Conservation (phyloP, 2,113 vertebrate genomes). For the Macquaria ambigua region DNA sequence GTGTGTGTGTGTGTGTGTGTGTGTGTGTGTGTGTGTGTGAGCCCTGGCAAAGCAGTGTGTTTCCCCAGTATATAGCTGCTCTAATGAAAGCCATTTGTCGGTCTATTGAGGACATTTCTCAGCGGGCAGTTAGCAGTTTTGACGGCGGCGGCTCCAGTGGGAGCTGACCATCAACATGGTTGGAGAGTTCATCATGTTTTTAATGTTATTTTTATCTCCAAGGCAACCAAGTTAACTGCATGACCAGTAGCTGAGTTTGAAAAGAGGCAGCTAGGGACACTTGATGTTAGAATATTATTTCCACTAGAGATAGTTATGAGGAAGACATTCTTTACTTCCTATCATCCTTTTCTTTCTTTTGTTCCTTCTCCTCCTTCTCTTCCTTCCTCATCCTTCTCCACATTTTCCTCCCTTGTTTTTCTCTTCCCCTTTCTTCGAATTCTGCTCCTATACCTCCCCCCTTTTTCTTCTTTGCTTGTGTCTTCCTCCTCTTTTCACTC, state of each 20-base stretch:
- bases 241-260: neutral
- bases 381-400: neutral
- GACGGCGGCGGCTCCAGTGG: neutral
- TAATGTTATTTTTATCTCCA: slow-evolving; percentile 21
- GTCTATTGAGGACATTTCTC: slow-evolving; percentile 52
- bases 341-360: neutral
- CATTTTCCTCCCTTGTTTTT: neutral
- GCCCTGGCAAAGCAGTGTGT: neutral
- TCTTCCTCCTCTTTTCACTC: neutral
- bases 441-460: neutral
- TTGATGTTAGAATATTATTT: neutral
- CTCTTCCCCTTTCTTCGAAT: slow-evolving; percentile 1
- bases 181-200: neutral
- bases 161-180: neutral
- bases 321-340: neutral
- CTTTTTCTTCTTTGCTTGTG: neutral
- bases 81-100: slow-evolving; percentile 44
- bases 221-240: neutral
- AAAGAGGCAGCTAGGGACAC: neutral
- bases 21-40: neutral
- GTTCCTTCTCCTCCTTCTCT: neutral
- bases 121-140: slow-evolving; percentile 26
- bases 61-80: neutral
- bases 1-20: slow-evolving; percentile 2
- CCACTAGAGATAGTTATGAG: neutral